Conservation (phyloP, 2,113 vertebrate genomes). For the Gallinago undulata region DNA sequence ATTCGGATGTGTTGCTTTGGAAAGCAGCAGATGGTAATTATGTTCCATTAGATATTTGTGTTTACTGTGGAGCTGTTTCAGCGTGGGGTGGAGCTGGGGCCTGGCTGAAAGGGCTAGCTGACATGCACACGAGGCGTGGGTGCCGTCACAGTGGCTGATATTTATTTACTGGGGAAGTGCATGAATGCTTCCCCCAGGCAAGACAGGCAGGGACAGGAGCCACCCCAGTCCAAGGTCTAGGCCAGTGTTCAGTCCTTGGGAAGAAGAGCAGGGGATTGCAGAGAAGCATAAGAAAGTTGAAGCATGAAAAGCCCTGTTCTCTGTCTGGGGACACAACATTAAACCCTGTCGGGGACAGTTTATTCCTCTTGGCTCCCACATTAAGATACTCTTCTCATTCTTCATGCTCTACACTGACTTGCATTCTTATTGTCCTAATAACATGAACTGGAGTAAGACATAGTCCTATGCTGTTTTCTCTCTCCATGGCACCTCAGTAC, state of each 20-base stretch:
- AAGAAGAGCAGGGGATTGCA: neutral
- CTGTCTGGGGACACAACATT: neutral
- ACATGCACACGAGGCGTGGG: fast-evolving
- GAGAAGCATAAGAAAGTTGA: neutral
- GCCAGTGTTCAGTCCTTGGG: neutral
- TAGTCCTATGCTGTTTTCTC: neutral
- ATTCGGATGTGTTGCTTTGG: neutral
- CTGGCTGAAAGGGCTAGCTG: neutral
- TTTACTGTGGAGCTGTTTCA: conserved; percentile 21
- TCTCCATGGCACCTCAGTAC: neutral
- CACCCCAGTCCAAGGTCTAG: neutral
- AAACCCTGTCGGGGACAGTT: neutral
- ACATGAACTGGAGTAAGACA: neutral
- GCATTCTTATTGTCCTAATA: neutral
- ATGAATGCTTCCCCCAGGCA: neutral
- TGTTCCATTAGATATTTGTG: conserved; percentile 1
- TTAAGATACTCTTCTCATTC: neutral
- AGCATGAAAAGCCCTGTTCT: neutral
- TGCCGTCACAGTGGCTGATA: fast-evolving
- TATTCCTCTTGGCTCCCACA: neutral
- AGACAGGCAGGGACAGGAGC: neutral
- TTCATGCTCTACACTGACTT: no score
- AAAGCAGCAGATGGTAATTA: conserved; percentile 44
- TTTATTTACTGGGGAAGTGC: neutral
- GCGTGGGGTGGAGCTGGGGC: neutral